Percentiles rank a stretch among this genome's conserved stretches.
phyloP scores from a whole-genome alignment of 2,888 invertebrate species.

The Morpho achilles region DNA sequence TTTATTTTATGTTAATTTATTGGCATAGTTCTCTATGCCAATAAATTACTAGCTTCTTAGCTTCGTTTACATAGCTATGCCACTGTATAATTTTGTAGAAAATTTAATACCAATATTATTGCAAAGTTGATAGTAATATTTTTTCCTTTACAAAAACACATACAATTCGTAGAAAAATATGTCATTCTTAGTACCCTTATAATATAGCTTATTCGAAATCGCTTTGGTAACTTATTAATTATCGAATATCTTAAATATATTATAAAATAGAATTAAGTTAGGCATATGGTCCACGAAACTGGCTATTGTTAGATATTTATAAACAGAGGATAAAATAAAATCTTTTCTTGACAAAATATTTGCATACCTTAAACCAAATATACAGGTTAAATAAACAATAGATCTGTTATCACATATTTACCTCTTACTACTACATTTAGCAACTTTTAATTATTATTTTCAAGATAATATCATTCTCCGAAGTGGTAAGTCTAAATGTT shows the following conservation, averaged over 20 bases:
- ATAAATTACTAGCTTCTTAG: too few species aligned
- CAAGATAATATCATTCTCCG: background rate
- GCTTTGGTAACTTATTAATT: slow-evolving; percentile 74
- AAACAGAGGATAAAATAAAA: slow-evolving; percentile 5
- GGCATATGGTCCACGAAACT: slow-evolving; percentile 19
- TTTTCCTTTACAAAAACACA: slow-evolving; percentile 12
- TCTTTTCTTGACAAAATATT: background rate
- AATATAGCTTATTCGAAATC: slow-evolving; percentile 52
- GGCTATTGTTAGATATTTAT: slow-evolving; percentile 14
- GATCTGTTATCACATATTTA: slow-evolving; percentile 8
- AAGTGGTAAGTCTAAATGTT: too few species aligned
- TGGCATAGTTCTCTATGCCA: too few species aligned
- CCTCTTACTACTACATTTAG: slow-evolving; percentile 4
- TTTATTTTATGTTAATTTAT: too few species aligned
- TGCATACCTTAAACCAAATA: background rate
- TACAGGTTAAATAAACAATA: background rate
- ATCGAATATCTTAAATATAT: slow-evolving; percentile 18
- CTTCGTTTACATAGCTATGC: slow-evolving; percentile 13
- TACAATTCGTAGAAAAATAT: slow-evolving; percentile 58
- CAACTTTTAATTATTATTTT: background rate
- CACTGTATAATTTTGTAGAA: slow-evolving; percentile 29
- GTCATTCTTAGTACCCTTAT: slow-evolving; percentile 39
- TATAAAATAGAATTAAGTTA: slow-evolving; percentile 12
- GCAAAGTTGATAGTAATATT: too few species aligned
- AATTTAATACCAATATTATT: slow-evolving; percentile 21